These are phyloP conservation scores for Centropristis striata DNA, from an alignment of 2,113 vertebrate genomes.

Conservation along the genomic window DNA sequence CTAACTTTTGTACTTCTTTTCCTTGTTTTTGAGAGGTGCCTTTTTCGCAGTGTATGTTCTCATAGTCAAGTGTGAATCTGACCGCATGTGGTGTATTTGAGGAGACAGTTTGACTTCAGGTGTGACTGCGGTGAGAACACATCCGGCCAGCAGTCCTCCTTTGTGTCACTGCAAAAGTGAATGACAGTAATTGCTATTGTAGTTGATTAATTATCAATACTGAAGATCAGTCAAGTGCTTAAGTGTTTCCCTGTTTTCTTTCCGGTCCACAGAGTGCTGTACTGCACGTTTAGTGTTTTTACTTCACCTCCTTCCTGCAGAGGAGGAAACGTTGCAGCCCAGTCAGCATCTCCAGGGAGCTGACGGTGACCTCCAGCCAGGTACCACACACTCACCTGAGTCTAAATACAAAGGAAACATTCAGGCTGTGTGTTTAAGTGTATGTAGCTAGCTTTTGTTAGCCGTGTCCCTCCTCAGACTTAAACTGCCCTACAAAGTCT, in stretches of 20 bases:
- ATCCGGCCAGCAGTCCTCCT: not conserved
- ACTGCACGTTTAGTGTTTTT: too few relatives aligned
- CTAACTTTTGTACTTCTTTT: too few relatives aligned
- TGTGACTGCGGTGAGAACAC: slow-evolving; percentile 5
- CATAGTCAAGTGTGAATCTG: not conserved
- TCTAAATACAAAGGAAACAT: not conserved
- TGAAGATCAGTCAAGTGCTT: not conserved
- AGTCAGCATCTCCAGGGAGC: too few relatives aligned
- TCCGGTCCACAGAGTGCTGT: too few relatives aligned
- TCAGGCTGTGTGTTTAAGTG: not conserved
- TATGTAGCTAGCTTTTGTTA: not conserved
- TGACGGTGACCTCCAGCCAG: too few relatives aligned
- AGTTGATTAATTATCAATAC: too few relatives aligned
- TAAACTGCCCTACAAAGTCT: too few relatives aligned
- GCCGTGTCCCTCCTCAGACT: not conserved
- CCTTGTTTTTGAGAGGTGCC: too few relatives aligned
- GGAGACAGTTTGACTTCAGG: not conserved
- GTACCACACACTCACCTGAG: too few relatives aligned
- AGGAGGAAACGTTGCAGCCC: too few relatives aligned
- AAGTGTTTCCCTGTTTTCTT: not conserved
- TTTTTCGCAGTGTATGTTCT: too few relatives aligned
- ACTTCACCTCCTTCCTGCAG: too few relatives aligned
- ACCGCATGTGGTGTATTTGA: not conserved
- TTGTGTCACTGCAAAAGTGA: slow-evolving; percentile 14
- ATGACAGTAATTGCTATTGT: not conserved